Evolutionary conservation across 2,888 invertebrate genomes (phyloP), one percentile per base, ranked within the genome.

Genomic region (Tenthredo mesomela): DNA sequence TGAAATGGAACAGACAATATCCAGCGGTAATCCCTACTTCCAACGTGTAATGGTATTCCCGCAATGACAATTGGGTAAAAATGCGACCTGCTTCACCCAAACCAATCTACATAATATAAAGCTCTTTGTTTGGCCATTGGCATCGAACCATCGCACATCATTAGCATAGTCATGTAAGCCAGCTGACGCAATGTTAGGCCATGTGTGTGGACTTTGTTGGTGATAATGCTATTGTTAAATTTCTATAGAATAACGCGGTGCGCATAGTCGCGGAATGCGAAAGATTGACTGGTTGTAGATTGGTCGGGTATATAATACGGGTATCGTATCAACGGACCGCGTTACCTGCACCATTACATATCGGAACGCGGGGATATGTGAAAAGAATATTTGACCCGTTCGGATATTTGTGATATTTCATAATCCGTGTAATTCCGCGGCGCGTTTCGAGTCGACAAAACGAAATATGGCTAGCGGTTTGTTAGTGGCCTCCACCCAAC

Each of bases 401-500:
- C 58, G 29, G 40, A 80, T 80, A 15, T 89, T 85, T 91, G 25
- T 18, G 90, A 89, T 88, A 91, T 89, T 85, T 91, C 89, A 85
- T 88, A 89, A 85, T 86, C 86, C 84, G 86, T 87, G 82, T 86
- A 84, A 65, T 54, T 70, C 78, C 80, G 70, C 40, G 18, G 18
- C 40, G 50, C 47, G 25, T 58, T 71, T 73, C 18, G 58, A 54
- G 37, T 25, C 40, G n/a, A 75, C 58, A 29, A 84, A 61, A 40
- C 73, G 58, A 73, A 73, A 70, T 50, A 84, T 58, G 77, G 65
- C 84, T 61, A 77, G 88, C 87, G 89, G 86, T 87, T 89, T 88
- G 84, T 88, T 88, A 84, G 88, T 86, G 85, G 90, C 92, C 90
- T 91, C 92, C 91, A 91, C 89, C 91, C 91, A 91, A 87, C 90